A percentile compares a stretch with the other conserved stretches of the same genome.
Conservation (phyloP, 2,888 invertebrate species). For the Incurvaria masculella region DNA sequence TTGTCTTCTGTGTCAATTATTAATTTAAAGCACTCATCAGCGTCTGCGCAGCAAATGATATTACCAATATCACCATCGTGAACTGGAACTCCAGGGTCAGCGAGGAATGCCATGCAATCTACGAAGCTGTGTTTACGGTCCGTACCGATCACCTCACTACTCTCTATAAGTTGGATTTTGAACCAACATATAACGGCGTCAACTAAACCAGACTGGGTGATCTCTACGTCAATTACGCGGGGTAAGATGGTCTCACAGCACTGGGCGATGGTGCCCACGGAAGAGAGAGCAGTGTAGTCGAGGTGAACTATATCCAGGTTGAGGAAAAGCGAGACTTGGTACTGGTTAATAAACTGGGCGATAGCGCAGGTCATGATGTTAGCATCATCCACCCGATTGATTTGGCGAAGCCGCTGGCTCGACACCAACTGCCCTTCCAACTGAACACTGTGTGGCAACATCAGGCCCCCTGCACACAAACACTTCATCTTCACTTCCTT, state of each 20-base stretch:
- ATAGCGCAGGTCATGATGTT: slow-evolving; percentile 55
- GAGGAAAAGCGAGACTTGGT: slow-evolving; percentile 57
- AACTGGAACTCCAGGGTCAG: slow-evolving; percentile 29
- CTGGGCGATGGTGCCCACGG: slow-evolving; percentile 27
- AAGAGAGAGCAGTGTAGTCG: slow-evolving; percentile 36
- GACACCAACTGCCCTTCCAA: slow-evolving; percentile 57
- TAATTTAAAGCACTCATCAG: slow-evolving; percentile 34
- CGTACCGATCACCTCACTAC: slow-evolving; percentile 36
- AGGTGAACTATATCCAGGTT: slow-evolving; percentile 42
- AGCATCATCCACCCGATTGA: slow-evolving; percentile 54
- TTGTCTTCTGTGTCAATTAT: slow-evolving; percentile 22
- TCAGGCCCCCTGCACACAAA: slow-evolving; percentile 40
- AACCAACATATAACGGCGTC: slow-evolving; percentile 58
- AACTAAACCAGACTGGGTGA: slow-evolving; percentile 34
- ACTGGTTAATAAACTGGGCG: slow-evolving; percentile 55
- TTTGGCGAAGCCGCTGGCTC: slow-evolving; percentile 56
- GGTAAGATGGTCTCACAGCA: slow-evolving; percentile 18
- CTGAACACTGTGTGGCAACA: slow-evolving; percentile 50
- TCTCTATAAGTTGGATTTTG: slow-evolving; percentile 40
- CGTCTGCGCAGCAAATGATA: slow-evolving; percentile 29
- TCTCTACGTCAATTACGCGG: slow-evolving; percentile 24
- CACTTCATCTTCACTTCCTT: slow-evolving; percentile 28
- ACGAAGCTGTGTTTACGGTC: slow-evolving; percentile 38
- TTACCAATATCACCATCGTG: slow-evolving; percentile 26
- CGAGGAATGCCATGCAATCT: slow-evolving; percentile 46